Evolutionary conservation across 2,888 invertebrate genomes (phyloP).

Genomic region (Mechanitis messenoides): DNA sequence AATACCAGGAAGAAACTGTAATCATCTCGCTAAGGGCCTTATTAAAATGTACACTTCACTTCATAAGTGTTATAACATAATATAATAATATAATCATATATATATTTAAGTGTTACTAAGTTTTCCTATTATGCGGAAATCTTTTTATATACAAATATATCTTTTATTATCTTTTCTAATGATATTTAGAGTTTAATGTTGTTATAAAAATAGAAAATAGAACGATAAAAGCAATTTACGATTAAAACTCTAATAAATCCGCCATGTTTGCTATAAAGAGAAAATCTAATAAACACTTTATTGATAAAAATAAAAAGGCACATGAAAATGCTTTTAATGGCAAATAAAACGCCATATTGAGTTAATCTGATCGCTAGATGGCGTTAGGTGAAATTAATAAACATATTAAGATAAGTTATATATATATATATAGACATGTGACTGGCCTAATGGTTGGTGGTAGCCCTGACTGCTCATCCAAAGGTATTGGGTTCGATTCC

Average conservation of each 20-base stretch:
- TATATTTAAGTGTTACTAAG: neutral
- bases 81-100: neutral
- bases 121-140: neutral
- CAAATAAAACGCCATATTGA: slow-evolving; percentile 35
- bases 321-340: slow-evolving; percentile 46
- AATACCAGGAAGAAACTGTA: slow-evolving; percentile 3
- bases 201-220: slow-evolving; percentile 1
- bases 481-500: too few species aligned
- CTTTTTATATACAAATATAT: neutral
- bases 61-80: neutral
- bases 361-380: slow-evolving; percentile 29
- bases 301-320: slow-evolving; percentile 55
- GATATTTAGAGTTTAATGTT: neutral
- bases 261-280: slow-evolving; percentile 48
- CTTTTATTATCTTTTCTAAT: neutral
- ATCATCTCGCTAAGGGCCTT: neutral
- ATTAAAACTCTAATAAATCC: slow-evolving; percentile 36
- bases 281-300: slow-evolving; percentile 58
- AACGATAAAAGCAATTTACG: slow-evolving; percentile 19
- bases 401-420: slow-evolving; percentile 9
- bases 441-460: too few species aligned
- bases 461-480: too few species aligned
- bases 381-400: slow-evolving; percentile 17
- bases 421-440: too few species aligned
- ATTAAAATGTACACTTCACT: slow-evolving; percentile 1